These are phyloP conservation scores for Ctenosaura bakeri DNA, from an alignment of 2,797 vertebrate species.

Conservation along the genomic window DNA sequence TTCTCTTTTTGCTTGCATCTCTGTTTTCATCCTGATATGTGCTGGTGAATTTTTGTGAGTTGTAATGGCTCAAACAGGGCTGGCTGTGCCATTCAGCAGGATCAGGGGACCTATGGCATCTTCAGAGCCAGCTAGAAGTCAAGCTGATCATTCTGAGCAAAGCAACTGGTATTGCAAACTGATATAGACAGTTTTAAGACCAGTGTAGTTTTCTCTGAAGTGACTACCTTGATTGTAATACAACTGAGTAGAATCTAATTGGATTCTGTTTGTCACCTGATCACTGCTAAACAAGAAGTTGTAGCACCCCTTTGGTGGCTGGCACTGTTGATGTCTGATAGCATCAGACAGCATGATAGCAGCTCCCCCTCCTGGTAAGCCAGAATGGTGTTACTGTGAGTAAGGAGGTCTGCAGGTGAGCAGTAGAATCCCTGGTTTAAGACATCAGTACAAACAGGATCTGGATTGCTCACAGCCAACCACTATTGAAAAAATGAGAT, in stretches of 20 bases:
- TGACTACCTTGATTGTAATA: background rate
- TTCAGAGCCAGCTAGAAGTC: background rate
- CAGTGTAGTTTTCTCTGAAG: background rate
- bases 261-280: background rate
- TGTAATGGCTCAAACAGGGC: background rate
- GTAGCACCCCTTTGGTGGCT: background rate
- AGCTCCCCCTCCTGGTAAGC: background rate
- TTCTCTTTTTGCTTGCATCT: background rate
- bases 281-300: background rate
- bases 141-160: background rate
- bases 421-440: background rate
- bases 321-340: background rate
- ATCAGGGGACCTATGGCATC: background rate
- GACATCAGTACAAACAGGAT: background rate
- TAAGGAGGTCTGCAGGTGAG: background rate
- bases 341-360: background rate
- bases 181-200: too few relatives aligned
- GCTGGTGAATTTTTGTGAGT: background rate
- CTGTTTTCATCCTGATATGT: background rate
- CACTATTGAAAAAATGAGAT: background rate
- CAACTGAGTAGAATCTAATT: background rate
- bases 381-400: background rate
- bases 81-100: background rate
- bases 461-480: background rate
- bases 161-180: background rate